Evolutionary conservation across 2,797 vertebrate species (phyloP).

Genomic region (Serranus cabrilla): DNA sequence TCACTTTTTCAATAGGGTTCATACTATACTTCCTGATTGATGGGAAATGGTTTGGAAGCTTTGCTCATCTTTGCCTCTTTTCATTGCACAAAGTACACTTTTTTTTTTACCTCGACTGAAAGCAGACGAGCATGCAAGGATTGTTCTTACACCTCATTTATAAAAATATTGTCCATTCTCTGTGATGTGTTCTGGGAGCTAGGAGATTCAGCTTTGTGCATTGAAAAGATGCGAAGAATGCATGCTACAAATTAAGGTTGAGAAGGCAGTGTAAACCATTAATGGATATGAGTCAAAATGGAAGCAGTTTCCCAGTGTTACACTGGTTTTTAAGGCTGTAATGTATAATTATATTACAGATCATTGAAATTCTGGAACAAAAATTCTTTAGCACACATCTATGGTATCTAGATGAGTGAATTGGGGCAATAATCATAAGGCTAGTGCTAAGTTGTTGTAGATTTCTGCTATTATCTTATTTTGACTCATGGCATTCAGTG

Average conservation of each 20-base stretch:
- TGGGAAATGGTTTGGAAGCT: slow-evolving; percentile 78
- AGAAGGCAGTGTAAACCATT: slow-evolving; percentile 89
- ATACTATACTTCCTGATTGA: slow-evolving; percentile 87
- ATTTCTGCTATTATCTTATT: slow-evolving; percentile 79
- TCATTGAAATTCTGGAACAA: slow-evolving; percentile 7
- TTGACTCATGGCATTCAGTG: slow-evolving; percentile 85
- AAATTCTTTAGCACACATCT: slow-evolving; percentile 17
- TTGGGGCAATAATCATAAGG: slow-evolving; percentile 52
- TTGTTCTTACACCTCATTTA: slow-evolving; percentile 70
- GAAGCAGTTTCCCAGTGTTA: slow-evolving; percentile 64
- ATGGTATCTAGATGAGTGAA: slow-evolving; percentile 31
- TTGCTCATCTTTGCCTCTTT: slow-evolving; percentile 87
- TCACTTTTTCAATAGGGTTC: slow-evolving; percentile 90
- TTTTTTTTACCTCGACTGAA: slow-evolving; percentile 67
- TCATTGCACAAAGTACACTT: slow-evolving; percentile 88
- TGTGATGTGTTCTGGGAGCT: slow-evolving; percentile 67
- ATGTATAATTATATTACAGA: slow-evolving; percentile 29
- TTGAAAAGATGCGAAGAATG: slow-evolving; percentile 84
- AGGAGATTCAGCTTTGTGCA: slow-evolving; percentile 85
- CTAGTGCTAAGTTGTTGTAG: slow-evolving; percentile 17
- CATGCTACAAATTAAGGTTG: slow-evolving; percentile 84
- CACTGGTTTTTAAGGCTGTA: slow-evolving; percentile 49
- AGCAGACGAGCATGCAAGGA: slow-evolving; percentile 66
- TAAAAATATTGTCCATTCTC: slow-evolving; percentile 66
- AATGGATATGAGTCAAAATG: slow-evolving; percentile 86